A percentile compares a stretch with the other conserved stretches of the same genome.
These are phyloP conservation scores for Lymantria dispar DNA, from an alignment of 2,888 invertebrate species.

Conservation along the genomic window DNA sequence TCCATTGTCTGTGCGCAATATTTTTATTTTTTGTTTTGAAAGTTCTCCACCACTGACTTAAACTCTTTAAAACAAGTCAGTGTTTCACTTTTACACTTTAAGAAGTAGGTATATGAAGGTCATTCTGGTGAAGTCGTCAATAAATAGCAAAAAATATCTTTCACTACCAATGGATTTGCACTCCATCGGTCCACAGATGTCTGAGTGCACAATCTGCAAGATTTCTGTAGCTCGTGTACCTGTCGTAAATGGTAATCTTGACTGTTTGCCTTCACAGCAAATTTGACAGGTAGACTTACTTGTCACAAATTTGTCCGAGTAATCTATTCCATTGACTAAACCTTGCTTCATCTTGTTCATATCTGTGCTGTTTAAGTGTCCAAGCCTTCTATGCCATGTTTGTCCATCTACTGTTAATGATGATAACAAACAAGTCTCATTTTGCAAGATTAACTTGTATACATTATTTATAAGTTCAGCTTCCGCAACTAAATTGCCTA, in stretches of 20 bases:
- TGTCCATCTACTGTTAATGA: conserved; percentile 6
- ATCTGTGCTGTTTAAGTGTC: conserved; percentile 1
- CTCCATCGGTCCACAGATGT: not conserved
- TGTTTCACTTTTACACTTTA: conserved; percentile 21
- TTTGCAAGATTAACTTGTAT: not conserved
- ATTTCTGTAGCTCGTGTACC: not conserved
- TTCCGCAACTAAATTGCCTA: conserved; percentile 13
- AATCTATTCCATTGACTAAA: conserved; percentile 3
- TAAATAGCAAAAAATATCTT: not conserved
- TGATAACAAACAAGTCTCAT: not conserved
- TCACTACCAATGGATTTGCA: not conserved
- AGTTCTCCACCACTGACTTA: conserved; percentile 32
- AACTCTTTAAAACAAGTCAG: conserved; percentile 16
- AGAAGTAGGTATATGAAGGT: conserved; percentile 2
- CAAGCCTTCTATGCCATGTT: conserved; percentile 13
- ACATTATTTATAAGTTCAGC: conserved; percentile 6
- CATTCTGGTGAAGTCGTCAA: conserved; percentile 3
- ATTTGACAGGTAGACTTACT: not conserved
- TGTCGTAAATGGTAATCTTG: conserved; percentile 1
- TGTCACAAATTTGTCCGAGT: not conserved
- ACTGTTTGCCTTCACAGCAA: conserved; percentile 1
- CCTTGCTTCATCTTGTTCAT: conserved; percentile 5
- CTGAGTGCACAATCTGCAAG: not conserved
- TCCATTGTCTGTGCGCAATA: conserved; percentile 7
- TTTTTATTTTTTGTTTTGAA: conserved; percentile 32